phyloP scores from a whole-genome alignment of 2,888 invertebrate genomes.

The Euplagia quadripunctaria region DNA sequence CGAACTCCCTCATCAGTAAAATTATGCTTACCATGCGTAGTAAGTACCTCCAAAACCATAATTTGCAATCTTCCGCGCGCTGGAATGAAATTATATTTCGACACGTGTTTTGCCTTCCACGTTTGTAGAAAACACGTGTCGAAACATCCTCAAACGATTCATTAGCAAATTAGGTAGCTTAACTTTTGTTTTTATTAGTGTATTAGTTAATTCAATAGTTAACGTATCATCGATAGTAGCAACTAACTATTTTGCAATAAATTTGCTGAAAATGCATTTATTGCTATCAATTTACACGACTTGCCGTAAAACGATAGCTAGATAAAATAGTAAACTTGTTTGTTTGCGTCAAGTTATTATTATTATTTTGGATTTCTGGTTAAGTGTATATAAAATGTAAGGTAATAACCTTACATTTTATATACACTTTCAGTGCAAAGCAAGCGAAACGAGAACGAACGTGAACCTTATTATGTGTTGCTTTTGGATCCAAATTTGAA shows the following conservation, averaged over 20 bases:
- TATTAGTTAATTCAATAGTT: too few relatives aligned
- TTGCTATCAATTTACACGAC: background rate
- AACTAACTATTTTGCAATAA: background rate
- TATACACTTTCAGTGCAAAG: background rate
- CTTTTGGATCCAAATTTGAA: background rate
- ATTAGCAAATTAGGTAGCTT: too few relatives aligned
- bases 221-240: background rate
- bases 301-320: background rate
- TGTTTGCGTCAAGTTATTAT: slow-evolving; percentile 1
- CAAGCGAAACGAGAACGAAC: background rate
- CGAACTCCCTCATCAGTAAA: too few relatives aligned
- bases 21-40: too few relatives aligned
- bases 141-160: too few relatives aligned
- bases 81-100: too few relatives aligned
- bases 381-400: background rate
- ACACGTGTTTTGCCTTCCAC: background rate
- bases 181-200: too few relatives aligned
- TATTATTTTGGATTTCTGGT: background rate
- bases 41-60: too few relatives aligned
- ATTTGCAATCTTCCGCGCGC: too few relatives aligned
- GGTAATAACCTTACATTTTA: background rate
- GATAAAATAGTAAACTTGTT: slow-evolving; percentile 3
- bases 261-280: background rate
- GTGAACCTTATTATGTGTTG: background rate
- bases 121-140: too few relatives aligned